Percentiles rank a stretch among this genome's conserved stretches.
phyloP scores from a whole-genome alignment of 2,797 vertebrate species.

The Dipus sagitta region DNA sequence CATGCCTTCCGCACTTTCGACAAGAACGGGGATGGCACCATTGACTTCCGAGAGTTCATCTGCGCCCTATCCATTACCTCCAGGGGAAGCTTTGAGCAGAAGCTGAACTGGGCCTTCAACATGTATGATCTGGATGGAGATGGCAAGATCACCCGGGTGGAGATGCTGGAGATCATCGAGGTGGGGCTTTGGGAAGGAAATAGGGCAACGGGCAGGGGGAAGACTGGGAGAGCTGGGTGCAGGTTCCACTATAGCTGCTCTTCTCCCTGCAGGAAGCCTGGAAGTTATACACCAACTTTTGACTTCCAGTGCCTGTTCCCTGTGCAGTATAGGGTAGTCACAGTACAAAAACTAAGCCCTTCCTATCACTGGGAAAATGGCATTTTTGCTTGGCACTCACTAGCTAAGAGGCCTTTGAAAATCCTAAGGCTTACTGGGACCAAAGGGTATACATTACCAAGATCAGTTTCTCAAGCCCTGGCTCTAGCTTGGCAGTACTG shows the following conservation, averaged over 20 bases:
- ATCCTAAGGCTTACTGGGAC: rapidly evolving
- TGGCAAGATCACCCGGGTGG: constrained; percentile 99
- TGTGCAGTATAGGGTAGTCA: rapidly evolving
- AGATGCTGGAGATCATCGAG: constrained; percentile 99
- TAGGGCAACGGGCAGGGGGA: not conserved
- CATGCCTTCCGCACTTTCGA: constrained; percentile 99
- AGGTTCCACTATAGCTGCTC: rapidly evolving
- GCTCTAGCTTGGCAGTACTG: not conserved
- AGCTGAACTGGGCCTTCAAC: constrained; percentile 99
- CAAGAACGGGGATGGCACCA: constrained; percentile 98
- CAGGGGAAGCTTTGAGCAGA: constrained; percentile 99
- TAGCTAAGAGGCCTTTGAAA: not conserved
- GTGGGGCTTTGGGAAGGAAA: constrained; percentile 85
- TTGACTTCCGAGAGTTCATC: constrained; percentile 99
- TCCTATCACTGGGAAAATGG: not conserved
- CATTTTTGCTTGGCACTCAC: not conserved
- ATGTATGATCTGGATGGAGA: constrained; percentile 99
- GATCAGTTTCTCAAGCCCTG: rapidly evolving
- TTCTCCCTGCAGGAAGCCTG: not conserved
- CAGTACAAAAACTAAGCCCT: not conserved
- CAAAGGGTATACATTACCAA: rapidly evolving
- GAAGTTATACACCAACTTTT: not conserved
- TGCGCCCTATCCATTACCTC: constrained; percentile 99
- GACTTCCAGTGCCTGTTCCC: rapidly evolving
- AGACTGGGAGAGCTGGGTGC: too few species aligned